Evolutionary conservation across 2,797 vertebrate genomes (phyloP), one percentile per base, ranked within the genome.

Genomic region (Cephalopachus bancanus): DNA sequence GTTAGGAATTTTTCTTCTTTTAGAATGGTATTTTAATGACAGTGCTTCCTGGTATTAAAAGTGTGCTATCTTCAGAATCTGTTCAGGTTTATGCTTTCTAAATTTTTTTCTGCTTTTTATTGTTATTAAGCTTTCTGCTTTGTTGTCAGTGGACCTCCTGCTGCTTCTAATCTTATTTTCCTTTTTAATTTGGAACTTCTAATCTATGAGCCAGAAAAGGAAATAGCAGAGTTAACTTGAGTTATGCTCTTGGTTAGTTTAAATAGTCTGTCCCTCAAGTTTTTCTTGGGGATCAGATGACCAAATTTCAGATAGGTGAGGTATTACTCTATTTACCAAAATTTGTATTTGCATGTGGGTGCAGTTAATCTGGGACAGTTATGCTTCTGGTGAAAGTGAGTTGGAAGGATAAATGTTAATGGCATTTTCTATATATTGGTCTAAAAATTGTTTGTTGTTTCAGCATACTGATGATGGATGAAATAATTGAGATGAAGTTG

Each of bases 151-250:
- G 3, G 75, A 81, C 62, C 49, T 86, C 69, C 75, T 75, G 10
- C 72, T 89, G 71, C 37, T 93, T 11, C 53, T 59, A 78, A 93
- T 87, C 51, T 91, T 79, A 91, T 88, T 95, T 95, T 93, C 91
- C 10, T 69, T 87, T 86, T 83, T 91, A 72, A 26, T n/a, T 83
- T 95, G 30, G 14, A 91, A 9, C 62, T 95, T 85, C 37, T 89
- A 26, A 84, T 95, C 49, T 91, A 12, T 71, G 53, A 88, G 1
- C 76, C 15, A 75, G 57, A 33, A 84, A 86, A 87, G 78, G 17
- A 81, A n/a, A 75, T 62, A 44, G 44, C 72, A 89, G 59, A 91
- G 14, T 80, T 94, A 90, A 90, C 6, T 83, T 92, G 49, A 37
- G 37, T 37, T 37, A 37, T 90, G 37, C 51, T 96, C 95, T 85